A percentile compares a stretch with the other conserved stretches of the same genome.
Conservation (phyloP, 2,888 invertebrate species). For the Siphonodentalium dalli region DNA sequence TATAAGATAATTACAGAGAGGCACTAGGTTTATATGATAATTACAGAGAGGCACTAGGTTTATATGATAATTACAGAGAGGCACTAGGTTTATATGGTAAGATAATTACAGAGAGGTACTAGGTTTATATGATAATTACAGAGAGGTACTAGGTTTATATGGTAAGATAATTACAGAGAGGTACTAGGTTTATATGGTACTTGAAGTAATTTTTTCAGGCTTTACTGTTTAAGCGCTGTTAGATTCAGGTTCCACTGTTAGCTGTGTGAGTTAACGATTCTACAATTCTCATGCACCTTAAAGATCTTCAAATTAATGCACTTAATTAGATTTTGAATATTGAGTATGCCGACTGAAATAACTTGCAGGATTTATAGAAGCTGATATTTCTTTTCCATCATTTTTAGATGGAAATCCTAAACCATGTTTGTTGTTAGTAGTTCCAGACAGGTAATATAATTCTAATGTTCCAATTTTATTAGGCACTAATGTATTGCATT, state of each 20-base stretch:
- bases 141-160: too few species aligned
- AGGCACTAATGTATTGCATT: background rate
- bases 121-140: too few species aligned
- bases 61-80: too few species aligned
- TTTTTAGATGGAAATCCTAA: background rate
- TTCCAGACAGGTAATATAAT: constrained; percentile 9
- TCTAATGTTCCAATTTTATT: constrained; percentile 3
- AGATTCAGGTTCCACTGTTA: constrained; percentile 5
- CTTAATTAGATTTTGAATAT: constrained; percentile 1
- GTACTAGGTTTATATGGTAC: too few species aligned
- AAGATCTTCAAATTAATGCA: background rate
- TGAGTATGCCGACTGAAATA: constrained; percentile 3
- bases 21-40: too few species aligned
- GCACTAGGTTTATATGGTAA: too few species aligned
- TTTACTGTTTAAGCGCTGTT: background rate
- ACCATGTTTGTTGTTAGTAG: constrained; percentile 3
- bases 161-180: too few species aligned
- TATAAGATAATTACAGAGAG: too few species aligned
- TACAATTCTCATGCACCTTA: background rate
- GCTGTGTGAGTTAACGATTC: background rate
- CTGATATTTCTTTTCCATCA: too few species aligned
- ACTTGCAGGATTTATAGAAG: constrained; percentile 6
- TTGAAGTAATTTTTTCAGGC: too few species aligned
- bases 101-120: too few species aligned
- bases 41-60: too few species aligned